A percentile compares a stretch with the other conserved stretches of the same genome.
Conservation (phyloP, 1,140 invertebrate genomes). For the Prorops nasuta region DNA sequence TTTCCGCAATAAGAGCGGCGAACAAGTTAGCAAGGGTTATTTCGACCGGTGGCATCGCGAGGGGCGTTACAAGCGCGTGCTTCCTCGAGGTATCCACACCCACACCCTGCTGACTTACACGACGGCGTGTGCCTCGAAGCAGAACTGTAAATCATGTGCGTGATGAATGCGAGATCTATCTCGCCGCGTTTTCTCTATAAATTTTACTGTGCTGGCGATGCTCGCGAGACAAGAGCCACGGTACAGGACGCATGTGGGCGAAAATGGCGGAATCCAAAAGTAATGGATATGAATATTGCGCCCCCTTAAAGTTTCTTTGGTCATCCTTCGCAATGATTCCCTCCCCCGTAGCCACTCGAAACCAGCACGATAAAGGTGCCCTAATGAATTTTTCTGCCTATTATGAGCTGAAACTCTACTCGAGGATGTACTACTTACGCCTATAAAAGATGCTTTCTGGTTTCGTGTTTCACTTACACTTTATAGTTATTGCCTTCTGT, state of each 20-base stretch:
- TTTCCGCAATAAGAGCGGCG: too few species aligned
- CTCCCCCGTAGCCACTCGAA: background rate
- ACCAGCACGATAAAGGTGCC: background rate
- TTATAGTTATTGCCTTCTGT: too few species aligned
- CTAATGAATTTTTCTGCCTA: background rate
- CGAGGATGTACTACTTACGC: background rate
- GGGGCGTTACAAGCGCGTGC: too few species aligned
- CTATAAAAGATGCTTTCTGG: background rate
- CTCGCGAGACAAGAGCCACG: background rate
- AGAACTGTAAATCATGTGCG: slow-evolving; percentile 35
- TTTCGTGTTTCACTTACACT: background rate
- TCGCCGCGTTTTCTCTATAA: slow-evolving; percentile 18
- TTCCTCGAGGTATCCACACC: background rate
- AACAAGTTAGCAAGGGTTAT: too few species aligned
- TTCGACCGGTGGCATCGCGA: too few species aligned
- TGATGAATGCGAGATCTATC: slow-evolving; percentile 32
- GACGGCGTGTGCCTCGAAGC: slow-evolving; percentile 13
- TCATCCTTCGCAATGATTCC: too few species aligned
- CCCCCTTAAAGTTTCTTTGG: background rate
- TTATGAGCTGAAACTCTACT: background rate
- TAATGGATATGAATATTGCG: slow-evolving; percentile 7
- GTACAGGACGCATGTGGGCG: slow-evolving; percentile 6
- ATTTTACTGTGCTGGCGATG: slow-evolving; percentile 11
- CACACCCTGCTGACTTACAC: slow-evolving; percentile 8
- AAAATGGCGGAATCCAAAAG: background rate